Conservation (phyloP, 2,797 vertebrate species). For the Pyrocephalus nanus region DNA sequence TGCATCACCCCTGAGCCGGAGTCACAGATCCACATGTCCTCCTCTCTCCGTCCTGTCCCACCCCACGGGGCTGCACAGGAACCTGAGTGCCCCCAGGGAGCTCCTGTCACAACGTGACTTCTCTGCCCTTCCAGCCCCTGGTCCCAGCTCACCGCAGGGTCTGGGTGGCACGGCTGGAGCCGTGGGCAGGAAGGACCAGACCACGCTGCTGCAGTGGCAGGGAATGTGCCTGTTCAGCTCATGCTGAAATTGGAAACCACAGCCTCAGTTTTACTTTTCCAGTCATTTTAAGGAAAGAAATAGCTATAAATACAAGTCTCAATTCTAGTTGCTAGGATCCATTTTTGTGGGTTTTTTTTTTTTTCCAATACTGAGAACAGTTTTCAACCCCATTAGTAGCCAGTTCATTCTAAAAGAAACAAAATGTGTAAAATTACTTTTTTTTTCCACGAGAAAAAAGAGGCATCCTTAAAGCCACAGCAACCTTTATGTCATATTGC, state of each 20-base stretch:
- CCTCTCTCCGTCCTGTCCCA: accelerated
- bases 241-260: accelerated
- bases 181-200: neutral
- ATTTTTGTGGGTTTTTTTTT: neutral
- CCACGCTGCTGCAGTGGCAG: neutral
- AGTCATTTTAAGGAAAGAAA: neutral
- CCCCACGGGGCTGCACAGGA: neutral
- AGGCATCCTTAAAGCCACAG: neutral
- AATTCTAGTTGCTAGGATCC: neutral
- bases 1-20: accelerated
- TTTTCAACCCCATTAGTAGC: neutral
- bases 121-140: neutral
- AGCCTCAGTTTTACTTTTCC: neutral
- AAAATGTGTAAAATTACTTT: neutral
- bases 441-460: neutral
- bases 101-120: neutral
- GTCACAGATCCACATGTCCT: neutral
- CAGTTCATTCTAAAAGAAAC: neutral
- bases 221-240: accelerated
- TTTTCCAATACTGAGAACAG: neutral
- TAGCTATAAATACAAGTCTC: neutral
- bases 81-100: neutral
- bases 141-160: neutral
- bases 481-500: neutral
- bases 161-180: neutral